phyloP scores from a whole-genome alignment of 2,113 vertebrate genomes.

The Gobiocypris rarus region DNA sequence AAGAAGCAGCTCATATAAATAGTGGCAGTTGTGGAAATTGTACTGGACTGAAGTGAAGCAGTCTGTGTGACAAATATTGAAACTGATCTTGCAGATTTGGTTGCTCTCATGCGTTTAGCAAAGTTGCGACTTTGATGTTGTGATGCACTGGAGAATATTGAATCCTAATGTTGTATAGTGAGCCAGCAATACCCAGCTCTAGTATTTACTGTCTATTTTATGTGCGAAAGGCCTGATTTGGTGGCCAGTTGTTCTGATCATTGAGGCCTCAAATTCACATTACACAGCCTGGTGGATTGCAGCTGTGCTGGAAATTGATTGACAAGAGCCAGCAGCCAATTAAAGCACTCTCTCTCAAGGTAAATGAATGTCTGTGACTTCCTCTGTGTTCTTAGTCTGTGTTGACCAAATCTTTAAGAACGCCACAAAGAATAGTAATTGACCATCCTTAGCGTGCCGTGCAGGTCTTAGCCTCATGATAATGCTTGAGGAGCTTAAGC shows the following conservation, averaged over 20 bases:
- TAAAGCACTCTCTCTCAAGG: not conserved
- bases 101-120: not conserved
- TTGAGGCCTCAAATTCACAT: constrained; percentile 25
- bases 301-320: constrained; percentile 16
- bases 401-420: not conserved
- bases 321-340: constrained; percentile 18
- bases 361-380: not conserved
- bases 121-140: not conserved
- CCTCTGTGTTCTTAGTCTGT: not conserved
- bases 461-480: constrained; percentile 16
- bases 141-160: not conserved
- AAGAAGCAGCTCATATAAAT: not conserved
- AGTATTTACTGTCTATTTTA: not conserved
- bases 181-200: not conserved
- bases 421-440: not conserved
- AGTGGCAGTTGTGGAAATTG: not conserved
- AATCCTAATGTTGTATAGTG: not conserved
- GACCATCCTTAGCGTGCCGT: not conserved
- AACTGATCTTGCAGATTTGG: not conserved
- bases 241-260: constrained; percentile 9
- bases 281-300: not conserved
- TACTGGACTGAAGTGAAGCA: not conserved
- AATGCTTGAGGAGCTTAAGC: constrained; percentile 32
- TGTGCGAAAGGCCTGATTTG: constrained; percentile 4
- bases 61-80: not conserved